Evolutionary conservation across 2,888 invertebrate genomes (phyloP), one percentile per base, ranked within the genome.

Genomic region (Xestia sexstrigata): DNA sequence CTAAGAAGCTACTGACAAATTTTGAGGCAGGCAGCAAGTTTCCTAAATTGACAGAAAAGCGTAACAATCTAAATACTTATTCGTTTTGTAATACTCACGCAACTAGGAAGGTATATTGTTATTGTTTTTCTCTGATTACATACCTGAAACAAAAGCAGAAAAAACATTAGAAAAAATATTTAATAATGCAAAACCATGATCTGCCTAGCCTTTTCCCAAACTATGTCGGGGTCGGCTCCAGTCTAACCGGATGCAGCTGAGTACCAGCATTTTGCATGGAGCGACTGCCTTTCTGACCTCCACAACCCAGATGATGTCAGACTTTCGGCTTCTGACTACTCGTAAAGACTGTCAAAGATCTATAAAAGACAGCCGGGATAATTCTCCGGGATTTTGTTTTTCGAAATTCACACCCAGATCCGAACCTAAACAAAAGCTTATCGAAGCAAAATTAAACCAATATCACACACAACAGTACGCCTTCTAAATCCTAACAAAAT

Each of bases 91-190:
- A 62, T 30, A 73, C 73, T 73, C 30, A 73, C 73, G 8, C 8
- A 39, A 42, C 23, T 30, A 23, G 13, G 15, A 15, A 17, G 20
- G 0, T n/a, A 9, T 20, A 9, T 20, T 30, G 1, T 55, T 9
- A 26, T 13, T 23, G 17, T 13, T n/a, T 17, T 68, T n/a, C 17
- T 15, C 47, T 8, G 26, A 20, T 26, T n/a, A 76, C 82, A 72
- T 71, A 82, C 82, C 82, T 82, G 82, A 7, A 82, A 85, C 62
- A 85, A 81, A 26, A 35, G 35, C 2, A 35, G 30, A 58, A 55
- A n/a, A 23, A 49, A 35, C 9, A 23, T 82, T 20, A 68, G 23
- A 45, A n/a, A 47, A 49, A 5, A 13, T 23, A 35, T 35, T 35
- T 35, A 2, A 35, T 35, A 35, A 35, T 35, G 35, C 35, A 35